Base-by-base conservation (phyloP, 2,797 vertebrate species). In the Anas capensis region DNA sequence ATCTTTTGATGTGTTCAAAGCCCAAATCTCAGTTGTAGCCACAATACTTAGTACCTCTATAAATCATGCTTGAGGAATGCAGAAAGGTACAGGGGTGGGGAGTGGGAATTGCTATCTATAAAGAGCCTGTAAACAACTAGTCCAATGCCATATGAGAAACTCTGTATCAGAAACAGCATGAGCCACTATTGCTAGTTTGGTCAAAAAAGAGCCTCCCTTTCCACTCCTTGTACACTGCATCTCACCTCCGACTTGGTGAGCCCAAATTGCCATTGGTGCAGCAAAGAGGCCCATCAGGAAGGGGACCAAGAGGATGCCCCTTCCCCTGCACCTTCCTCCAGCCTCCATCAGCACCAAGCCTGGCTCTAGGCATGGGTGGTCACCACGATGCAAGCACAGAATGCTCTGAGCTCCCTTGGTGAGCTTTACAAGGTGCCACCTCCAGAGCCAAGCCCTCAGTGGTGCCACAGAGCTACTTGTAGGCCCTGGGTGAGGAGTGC, bases 361-460 rank as follows among this genome's bases (percentile, higher is more conserved):
- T 24, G 44, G n/a, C 49, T 51, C 27, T 10, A 58, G 42, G 51
- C 51, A 36, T 1, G 2, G 31, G 40, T 31, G 54, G 42, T n/a
- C 27, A 29, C 34, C 18, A 8, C 1, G 5, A 33, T 2, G 0
- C 48, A 27, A 51, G 44, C 44, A 49, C 1, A 1, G 38, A 24
- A 5, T 4, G 20, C 44, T n/a, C 60, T 10, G 14, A 21, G 3
- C 56, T 64, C 5, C 42, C 44, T 46, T 19, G 29, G 38, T 23
- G 77, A 65, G 20, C n/a, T 57, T 31, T 7, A 14, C 5, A 8
- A 40, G 19, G 27, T 26, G 34, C 29, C 24, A 14, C 4, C n/a
- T 38, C 54, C 44, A 27, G 27, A 54, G 51, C 29, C 0, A 6
- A 88, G 29, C 48, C 57, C 49, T 34, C 24, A 8, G 34, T 4